Conservation (phyloP, 2,888 invertebrate genomes). For the Ophioninae sp. region DNA sequence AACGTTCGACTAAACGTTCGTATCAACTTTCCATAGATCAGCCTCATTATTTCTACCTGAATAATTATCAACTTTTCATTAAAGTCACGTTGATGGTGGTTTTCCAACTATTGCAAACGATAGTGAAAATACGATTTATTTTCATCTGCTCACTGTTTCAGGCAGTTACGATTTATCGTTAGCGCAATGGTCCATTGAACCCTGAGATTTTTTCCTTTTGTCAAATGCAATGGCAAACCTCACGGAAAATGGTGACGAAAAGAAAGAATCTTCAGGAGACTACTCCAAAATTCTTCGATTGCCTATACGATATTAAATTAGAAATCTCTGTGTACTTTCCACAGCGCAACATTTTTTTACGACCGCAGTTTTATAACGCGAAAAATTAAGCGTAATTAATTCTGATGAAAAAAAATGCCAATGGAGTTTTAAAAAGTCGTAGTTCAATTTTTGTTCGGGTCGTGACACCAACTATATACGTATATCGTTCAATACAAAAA, state of each 20-base stretch:
- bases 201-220: not conserved
- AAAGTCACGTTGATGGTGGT: not conserved
- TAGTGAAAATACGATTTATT: constrained; percentile 11
- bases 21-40: not conserved
- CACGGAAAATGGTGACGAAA: not conserved
- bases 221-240: not conserved
- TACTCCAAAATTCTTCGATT: not conserved
- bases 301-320: not conserved
- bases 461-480: not conserved
- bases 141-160: not conserved
- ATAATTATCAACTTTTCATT: not conserved
- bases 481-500: not conserved
- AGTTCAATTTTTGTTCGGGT: not conserved
- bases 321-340: not conserved
- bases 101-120: not conserved
- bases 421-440: not conserved
- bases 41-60: not conserved
- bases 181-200: not conserved
- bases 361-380: too few relatives aligned
- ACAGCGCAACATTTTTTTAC: not conserved
- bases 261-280: not conserved
- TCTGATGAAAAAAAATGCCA: too few relatives aligned
- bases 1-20: not conserved
- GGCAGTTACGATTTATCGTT: constrained; percentile 20
- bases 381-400: too few relatives aligned